These are phyloP conservation scores for Cheilosia pagana DNA, from an alignment of 2,888 invertebrate genomes.

Conservation along the genomic window DNA sequence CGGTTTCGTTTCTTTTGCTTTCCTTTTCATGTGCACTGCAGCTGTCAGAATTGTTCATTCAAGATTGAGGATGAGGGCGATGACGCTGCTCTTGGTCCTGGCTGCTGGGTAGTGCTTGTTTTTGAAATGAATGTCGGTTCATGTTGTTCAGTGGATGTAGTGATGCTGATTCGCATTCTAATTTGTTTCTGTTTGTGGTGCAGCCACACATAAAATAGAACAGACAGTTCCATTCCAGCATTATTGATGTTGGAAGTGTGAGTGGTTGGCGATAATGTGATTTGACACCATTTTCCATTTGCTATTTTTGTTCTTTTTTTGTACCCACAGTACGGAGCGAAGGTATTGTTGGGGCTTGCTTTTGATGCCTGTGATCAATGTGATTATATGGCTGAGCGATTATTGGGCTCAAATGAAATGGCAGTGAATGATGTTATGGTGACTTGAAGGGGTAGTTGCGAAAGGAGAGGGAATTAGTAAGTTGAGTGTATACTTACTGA, in stretches of 20 bases:
- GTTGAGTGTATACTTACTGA: too few species aligned
- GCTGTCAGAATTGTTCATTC: conserved; percentile 64
- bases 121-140: conserved; percentile 44
- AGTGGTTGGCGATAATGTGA: conserved; percentile 52
- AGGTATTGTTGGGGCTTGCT: conserved; percentile 56
- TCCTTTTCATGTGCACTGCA: conserved; percentile 56
- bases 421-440: conserved; percentile 38
- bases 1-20: conserved; percentile 32
- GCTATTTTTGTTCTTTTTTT: conserved; percentile 5
- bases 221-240: conserved; percentile 40
- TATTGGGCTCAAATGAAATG: conserved; percentile 52
- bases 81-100: not conserved
- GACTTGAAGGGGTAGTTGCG: conserved; percentile 45
- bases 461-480: conserved; percentile 15
- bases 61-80: conserved; percentile 23
- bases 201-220: conserved; percentile 59
- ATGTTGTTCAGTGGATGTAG: conserved; percentile 43
- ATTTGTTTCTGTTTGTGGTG: conserved; percentile 59
- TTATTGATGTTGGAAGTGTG: conserved; percentile 22
- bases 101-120: conserved; percentile 2
- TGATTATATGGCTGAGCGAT: conserved; percentile 55
- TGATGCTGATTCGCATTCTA: conserved; percentile 59
- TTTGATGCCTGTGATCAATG: conserved; percentile 69
- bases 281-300: conserved; percentile 30
- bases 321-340: conserved; percentile 5